Evolutionary conservation across 2,797 vertebrate genomes (phyloP).

Genomic region (Triplophysa bombifrons): DNA sequence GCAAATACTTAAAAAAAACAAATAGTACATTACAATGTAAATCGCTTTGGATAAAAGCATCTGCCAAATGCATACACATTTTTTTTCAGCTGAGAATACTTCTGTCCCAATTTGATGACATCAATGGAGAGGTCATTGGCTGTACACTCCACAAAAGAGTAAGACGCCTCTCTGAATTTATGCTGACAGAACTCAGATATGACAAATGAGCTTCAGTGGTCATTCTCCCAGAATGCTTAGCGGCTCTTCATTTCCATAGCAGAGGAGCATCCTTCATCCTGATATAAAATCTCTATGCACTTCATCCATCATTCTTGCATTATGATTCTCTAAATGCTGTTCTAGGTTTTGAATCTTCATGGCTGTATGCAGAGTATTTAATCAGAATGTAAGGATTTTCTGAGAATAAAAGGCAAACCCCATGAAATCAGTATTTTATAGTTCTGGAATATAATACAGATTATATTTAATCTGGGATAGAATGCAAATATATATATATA

Average conservation of each 20-base stretch:
- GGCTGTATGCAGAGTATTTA: neutral
- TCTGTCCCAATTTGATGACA: neutral
- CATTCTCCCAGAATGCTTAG: neutral
- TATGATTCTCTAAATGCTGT: neutral
- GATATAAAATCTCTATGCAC: neutral
- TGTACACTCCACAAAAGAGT: neutral
- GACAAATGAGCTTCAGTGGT: slow-evolving; percentile 1
- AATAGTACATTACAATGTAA: too few species aligned
- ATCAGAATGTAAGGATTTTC: neutral
- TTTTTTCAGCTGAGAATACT: too few species aligned
- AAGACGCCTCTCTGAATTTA: neutral
- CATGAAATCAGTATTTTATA: neutral
- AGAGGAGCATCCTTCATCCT: neutral
- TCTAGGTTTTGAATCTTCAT: neutral
- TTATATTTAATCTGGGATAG: neutral
- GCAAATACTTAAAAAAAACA: too few species aligned
- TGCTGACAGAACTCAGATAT: neutral
- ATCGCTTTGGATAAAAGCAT: too few species aligned
- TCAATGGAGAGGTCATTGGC: neutral
- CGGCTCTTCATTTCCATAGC: neutral
- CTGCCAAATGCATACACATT: too few species aligned
- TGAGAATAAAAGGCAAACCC: neutral
- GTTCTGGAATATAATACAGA: neutral
- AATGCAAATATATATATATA: neutral
- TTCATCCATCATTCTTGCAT: neutral